A percentile compares a stretch with the other conserved stretches of the same genome.
These are phyloP conservation scores for Apoderus coryli DNA, from an alignment of 2,888 invertebrate genomes.

Conservation along the genomic window DNA sequence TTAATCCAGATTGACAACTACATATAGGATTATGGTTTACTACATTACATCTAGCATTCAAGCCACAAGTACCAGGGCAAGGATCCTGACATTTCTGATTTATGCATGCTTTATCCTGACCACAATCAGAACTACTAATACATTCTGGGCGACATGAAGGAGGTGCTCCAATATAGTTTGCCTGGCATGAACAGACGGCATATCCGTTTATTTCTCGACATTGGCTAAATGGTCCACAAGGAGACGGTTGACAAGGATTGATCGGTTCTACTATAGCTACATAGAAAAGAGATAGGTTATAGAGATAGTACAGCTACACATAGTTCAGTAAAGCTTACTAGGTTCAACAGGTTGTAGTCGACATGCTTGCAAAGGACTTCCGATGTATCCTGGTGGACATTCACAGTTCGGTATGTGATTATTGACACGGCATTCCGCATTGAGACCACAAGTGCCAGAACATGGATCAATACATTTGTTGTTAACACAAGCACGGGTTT, in stretches of 20 bases:
- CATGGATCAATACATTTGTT: slow-evolving; percentile 79
- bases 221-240: slow-evolving; percentile 69
- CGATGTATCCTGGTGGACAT: slow-evolving; percentile 58
- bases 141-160: slow-evolving; percentile 68
- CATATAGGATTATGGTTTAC: slow-evolving; percentile 79
- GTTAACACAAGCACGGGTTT: slow-evolving; percentile 61
- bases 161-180: slow-evolving; percentile 65
- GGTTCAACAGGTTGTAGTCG: slow-evolving; percentile 36
- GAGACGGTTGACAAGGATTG: slow-evolving; percentile 50
- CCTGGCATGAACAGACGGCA: slow-evolving; percentile 67
- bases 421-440: slow-evolving; percentile 67
- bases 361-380: slow-evolving; percentile 65
- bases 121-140: slow-evolving; percentile 68
- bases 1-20: slow-evolving; percentile 58
- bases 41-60: slow-evolving; percentile 66
- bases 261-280: slow-evolving; percentile 20
- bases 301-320: slow-evolving; percentile 6
- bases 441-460: slow-evolving; percentile 66
- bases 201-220: slow-evolving; percentile 58
- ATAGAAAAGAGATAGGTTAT: slow-evolving; percentile 10
- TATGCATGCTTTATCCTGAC: slow-evolving; percentile 65
- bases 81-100: slow-evolving; percentile 70
- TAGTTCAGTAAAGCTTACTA: slow-evolving; percentile 31
- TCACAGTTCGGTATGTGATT: slow-evolving; percentile 72
- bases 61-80: slow-evolving; percentile 70